A percentile compares a stretch with the other conserved stretches of the same genome.
Evolutionary conservation across 1,140 invertebrate species (phyloP).

Genomic region (Micrasema minimum): DNA sequence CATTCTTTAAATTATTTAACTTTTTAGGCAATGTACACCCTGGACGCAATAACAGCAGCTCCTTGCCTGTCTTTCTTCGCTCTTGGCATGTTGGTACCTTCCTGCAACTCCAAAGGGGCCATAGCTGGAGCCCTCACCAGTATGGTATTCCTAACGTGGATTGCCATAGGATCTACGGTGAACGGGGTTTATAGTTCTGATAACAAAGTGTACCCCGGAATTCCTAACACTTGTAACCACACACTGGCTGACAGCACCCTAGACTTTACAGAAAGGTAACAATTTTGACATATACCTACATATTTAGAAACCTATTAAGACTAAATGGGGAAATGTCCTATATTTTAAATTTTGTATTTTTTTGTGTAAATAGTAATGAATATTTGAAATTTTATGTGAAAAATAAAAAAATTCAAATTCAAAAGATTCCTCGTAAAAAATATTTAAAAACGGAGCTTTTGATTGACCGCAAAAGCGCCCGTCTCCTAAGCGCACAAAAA

Average conservation of each 20-base stretch:
- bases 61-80: slow-evolving; percentile 82
- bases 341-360: too few relatives aligned
- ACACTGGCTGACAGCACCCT: background rate
- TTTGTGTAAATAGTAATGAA: too few relatives aligned
- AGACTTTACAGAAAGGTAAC: slow-evolving; percentile 3
- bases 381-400: too few relatives aligned
- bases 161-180: slow-evolving; percentile 57
- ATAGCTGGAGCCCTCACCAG: slow-evolving; percentile 66
- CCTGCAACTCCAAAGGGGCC: slow-evolving; percentile 73
- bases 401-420: too few relatives aligned
- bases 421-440: too few relatives aligned
- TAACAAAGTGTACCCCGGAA: slow-evolving; percentile 34
- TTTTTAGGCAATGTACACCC: slow-evolving; percentile 40
- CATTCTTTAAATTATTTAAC: background rate
- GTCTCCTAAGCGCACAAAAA: too few relatives aligned
- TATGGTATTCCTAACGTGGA: slow-evolving; percentile 78
- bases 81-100: slow-evolving; percentile 81
- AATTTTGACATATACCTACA: too few relatives aligned
- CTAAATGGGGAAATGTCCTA: too few relatives aligned
- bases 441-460: too few relatives aligned
- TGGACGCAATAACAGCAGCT: slow-evolving; percentile 66
- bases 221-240: slow-evolving; percentile 28
- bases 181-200: slow-evolving; percentile 16
- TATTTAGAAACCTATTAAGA: too few relatives aligned
- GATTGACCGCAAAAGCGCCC: too few relatives aligned